Conservation (phyloP, 1,140 invertebrate species). For the Drosophila prosaltans region DNA sequence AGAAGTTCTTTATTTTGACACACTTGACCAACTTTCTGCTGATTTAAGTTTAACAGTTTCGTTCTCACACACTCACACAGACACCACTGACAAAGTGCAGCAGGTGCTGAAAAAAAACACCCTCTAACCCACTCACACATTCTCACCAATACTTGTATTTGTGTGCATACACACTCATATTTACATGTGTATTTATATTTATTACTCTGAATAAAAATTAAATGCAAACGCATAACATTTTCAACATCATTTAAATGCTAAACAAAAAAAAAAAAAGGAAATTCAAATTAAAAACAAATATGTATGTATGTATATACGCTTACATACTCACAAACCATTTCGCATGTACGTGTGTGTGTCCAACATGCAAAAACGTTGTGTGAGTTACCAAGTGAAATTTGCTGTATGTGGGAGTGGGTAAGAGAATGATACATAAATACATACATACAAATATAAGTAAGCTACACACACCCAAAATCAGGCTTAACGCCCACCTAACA, state of each 20-base stretch:
- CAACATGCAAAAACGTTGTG: conserved; percentile 38
- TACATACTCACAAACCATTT: conserved; percentile 16
- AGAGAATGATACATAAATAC: conserved; percentile 49
- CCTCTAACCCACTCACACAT: neutral
- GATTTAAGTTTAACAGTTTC: conserved; percentile 54
- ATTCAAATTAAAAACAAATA: conserved; percentile 73
- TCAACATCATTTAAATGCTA: conserved; percentile 74
- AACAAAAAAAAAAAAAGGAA: conserved; percentile 52
- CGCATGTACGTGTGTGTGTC: conserved; percentile 22
- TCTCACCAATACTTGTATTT: no score
- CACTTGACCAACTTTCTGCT: conserved; percentile 74
- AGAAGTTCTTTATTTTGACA: conserved; percentile 69
- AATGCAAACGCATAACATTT: conserved; percentile 66
- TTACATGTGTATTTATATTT: conserved; percentile 44
- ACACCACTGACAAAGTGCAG: conserved; percentile 55
- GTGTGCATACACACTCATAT: neutral
- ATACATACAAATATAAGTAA: conserved; percentile 35
- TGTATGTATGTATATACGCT: conserved; percentile 16
- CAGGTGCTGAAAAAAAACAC: conserved; percentile 60
- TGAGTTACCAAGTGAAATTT: conserved; percentile 71
- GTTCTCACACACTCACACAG: conserved; percentile 24
- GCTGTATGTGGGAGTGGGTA: conserved; percentile 26
- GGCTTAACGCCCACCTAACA: conserved; percentile 16
- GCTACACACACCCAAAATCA: conserved; percentile 53
- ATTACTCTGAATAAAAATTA: conserved; percentile 66